Evolutionary conservation across 2,113 vertebrate species (phyloP).

Genomic region (Tylochromis polylepis): DNA sequence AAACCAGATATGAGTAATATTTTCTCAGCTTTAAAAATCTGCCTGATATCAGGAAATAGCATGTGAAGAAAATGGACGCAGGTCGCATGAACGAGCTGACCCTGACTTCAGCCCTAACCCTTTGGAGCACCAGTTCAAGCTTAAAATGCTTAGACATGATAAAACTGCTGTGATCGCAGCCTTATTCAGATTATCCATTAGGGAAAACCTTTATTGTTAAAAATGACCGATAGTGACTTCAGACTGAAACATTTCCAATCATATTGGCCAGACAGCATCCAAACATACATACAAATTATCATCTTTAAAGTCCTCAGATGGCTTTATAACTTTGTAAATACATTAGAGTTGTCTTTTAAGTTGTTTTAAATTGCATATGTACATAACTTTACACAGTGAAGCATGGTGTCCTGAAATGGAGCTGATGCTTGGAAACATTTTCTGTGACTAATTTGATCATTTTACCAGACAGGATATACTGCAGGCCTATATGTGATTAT

Average conservation of each 20-base stretch:
- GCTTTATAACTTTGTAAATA: not conserved
- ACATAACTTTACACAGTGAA: not conserved
- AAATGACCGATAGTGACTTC: not conserved
- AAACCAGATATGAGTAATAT: not conserved
- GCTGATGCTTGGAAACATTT: not conserved
- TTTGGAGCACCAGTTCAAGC: not conserved
- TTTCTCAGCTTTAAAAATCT: not conserved
- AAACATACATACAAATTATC: not conserved
- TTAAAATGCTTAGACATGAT: not conserved
- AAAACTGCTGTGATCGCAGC: not conserved
- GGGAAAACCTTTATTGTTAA: not conserved
- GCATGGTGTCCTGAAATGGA: not conserved
- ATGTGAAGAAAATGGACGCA: not conserved
- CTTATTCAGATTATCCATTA: not conserved
- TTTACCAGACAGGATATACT: not conserved
- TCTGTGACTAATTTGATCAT: not conserved
- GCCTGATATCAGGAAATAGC: not conserved
- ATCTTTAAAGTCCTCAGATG: not conserved
- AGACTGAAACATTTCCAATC: not conserved
- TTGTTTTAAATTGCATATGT: not conserved
- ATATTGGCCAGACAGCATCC: not conserved
- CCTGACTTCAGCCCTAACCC: not conserved
- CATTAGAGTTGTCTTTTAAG: not conserved
- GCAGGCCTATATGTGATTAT: not conserved
- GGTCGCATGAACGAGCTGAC: not conserved